These are phyloP conservation scores for Panzeria rudis DNA, from an alignment of 2,888 invertebrate genomes.

Conservation along the genomic window DNA sequence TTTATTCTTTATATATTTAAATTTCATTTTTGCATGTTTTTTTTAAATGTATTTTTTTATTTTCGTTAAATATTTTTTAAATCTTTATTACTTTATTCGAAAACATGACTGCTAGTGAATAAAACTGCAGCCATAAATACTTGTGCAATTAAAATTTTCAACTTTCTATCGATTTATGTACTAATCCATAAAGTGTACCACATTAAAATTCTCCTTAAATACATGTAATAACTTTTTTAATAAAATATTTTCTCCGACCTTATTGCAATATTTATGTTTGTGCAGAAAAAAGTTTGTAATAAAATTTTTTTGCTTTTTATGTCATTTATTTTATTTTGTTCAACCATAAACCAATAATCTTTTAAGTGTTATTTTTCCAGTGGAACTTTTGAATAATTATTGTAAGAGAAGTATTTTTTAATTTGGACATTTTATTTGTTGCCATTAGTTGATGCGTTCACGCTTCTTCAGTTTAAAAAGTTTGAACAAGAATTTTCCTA, in stretches of 20 bases:
- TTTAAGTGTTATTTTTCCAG: conserved; percentile 46
- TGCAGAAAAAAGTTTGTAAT: conserved; percentile 48
- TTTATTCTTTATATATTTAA: no score
- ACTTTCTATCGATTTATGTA: conserved; percentile 57
- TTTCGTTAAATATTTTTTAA: no score
- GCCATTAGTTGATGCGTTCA: background rate
- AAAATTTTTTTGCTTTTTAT: conserved; percentile 20
- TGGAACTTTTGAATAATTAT: conserved; percentile 7
- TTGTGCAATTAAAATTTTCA: conserved; percentile 65
- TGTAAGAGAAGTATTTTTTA: background rate
- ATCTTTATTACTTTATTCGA: background rate
- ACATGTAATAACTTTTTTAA: conserved; percentile 37
- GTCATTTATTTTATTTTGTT: conserved; percentile 37
- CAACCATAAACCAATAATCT: conserved; percentile 66
- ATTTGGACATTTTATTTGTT: conserved; percentile 14
- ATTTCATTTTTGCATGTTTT: no score
- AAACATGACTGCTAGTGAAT: conserved; percentile 29
- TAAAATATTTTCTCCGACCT: conserved; percentile 25
- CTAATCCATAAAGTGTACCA: conserved; percentile 58
- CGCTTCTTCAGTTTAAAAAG: background rate
- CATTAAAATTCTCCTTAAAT: conserved; percentile 44
- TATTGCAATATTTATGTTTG: conserved; percentile 49
- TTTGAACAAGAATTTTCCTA: background rate
- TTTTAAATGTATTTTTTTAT: no score
- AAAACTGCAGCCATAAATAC: conserved; percentile 63